A percentile compares a stretch with the other conserved stretches of the same genome.
Evolutionary conservation across 2,888 invertebrate species (phyloP).

Genomic region (Neoaliturus tenellus): DNA sequence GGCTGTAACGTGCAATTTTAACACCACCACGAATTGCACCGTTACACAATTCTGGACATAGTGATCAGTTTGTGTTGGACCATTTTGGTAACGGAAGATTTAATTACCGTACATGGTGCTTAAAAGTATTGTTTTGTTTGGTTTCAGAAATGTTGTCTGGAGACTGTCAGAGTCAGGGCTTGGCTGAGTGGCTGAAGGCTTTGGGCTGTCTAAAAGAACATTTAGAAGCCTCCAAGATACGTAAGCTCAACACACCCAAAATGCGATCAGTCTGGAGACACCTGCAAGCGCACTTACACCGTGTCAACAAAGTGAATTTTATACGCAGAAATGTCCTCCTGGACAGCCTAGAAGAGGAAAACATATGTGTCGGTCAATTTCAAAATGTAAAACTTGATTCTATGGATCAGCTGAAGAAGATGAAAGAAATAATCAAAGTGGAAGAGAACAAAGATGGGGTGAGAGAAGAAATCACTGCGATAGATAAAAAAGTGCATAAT

Average conservation of each 20-base stretch:
- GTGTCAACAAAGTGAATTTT: background rate
- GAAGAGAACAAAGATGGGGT: background rate
- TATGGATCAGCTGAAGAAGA: background rate
- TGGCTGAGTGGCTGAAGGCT: background rate
- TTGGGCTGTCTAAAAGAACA: background rate
- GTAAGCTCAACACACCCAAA: background rate
- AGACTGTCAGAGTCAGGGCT: background rate
- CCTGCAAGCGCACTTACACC: background rate
- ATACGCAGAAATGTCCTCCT: constrained; percentile 5
- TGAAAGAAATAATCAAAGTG: background rate
- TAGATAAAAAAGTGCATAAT: background rate
- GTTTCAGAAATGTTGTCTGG: background rate
- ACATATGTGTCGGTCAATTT: background rate
- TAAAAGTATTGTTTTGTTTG: no score
- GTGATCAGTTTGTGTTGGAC: no score
- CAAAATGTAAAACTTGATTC: background rate
- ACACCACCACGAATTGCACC: no score
- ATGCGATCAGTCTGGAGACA: constrained; percentile 20
- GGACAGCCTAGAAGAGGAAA: background rate
- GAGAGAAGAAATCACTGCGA: background rate
- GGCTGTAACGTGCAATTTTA: no score
- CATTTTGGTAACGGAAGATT: no score
- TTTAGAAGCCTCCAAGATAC: background rate
- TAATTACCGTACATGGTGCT: no score
- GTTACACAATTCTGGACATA: no score